Evolutionary conservation across 1,140 invertebrate species (phyloP), one percentile per base, ranked within the genome.

Genomic region (Helicoverpa armigera): DNA sequence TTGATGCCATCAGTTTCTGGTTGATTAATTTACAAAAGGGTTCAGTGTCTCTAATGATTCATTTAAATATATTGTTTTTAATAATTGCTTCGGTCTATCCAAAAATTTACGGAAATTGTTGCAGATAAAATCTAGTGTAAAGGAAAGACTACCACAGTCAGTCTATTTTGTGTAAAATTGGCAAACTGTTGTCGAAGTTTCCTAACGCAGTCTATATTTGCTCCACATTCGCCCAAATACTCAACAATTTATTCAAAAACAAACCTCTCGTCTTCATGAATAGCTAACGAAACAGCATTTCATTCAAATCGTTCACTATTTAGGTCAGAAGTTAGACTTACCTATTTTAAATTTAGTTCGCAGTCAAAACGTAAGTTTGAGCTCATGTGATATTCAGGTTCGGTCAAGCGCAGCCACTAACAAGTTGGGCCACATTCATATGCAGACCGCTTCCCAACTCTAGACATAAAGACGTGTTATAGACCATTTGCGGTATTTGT

Each of bases 241-340:
- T 43, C 35, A 43, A 43, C 35, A 43, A 43, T n/a, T n/a, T n/a
- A 23, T 58, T 10, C 56, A 23, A 5, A 23, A 18, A 23, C 16
- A 58, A 58, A 31, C 2, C 23, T 12, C 60, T 61, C 23, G 23
- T 35, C 73, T 86, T 83, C 31, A 76, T 88, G 85, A 83, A 43
- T 84, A 88, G 75, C 83, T 82, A 29, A 87, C 69, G 50, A 72
- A 51, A 72, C 69, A 31, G 9, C 18, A 53, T 23, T 69, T 72
- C 69, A 72, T 31, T 43, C 48, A 72, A 54, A 72, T 50, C 43
- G 50, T 54, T 54, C 13, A 29, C 35, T 16, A 75, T 61, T 61
- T 75, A 48, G 73, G 58, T 75, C 58, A 48, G 14, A 23, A 54
- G 43, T 75, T 48, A 61, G 35, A 61, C 56, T 75, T 23, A 51